These are phyloP conservation scores for Corynorhinus townsendii DNA, from an alignment of 2,113 vertebrate species.

Conservation along the genomic window DNA sequence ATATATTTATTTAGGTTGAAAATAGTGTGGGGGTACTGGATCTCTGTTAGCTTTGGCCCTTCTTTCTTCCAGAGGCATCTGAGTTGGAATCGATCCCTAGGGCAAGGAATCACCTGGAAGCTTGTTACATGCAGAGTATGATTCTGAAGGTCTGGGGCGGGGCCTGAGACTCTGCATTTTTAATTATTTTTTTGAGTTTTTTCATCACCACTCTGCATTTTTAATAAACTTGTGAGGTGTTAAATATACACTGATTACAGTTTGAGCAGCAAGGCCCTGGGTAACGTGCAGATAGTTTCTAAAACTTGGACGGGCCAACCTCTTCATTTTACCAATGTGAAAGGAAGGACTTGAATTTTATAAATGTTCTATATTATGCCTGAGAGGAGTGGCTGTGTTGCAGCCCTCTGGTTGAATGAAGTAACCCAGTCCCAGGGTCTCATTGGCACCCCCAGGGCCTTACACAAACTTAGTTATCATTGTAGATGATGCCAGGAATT, in stretches of 20 bases:
- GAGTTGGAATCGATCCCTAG: not conserved
- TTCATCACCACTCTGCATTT: not conserved
- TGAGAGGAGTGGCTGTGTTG: not conserved
- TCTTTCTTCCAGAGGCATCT: not conserved
- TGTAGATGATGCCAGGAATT: not conserved
- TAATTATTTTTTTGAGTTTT: not conserved
- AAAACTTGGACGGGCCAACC: not conserved
- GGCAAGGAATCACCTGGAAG: not conserved
- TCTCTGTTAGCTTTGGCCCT: not conserved
- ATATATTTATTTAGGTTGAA: not conserved
- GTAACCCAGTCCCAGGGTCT: not conserved
- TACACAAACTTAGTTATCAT: not conserved
- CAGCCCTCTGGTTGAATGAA: not conserved
- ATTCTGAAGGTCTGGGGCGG: not conserved
- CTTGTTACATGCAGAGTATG: not conserved
- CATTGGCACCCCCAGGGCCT: not conserved
- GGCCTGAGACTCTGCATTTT: not conserved
- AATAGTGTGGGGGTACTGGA: no score
- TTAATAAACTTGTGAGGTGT: not conserved
- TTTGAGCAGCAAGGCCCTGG: not conserved
- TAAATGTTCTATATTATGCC: not conserved
- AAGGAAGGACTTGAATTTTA: not conserved
- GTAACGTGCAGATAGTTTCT: not conserved
- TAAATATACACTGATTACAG: not conserved
- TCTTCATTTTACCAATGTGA: not conserved